phyloP scores from a whole-genome alignment of 2,888 invertebrate species.

The Drosophila setosimentum region DNA sequence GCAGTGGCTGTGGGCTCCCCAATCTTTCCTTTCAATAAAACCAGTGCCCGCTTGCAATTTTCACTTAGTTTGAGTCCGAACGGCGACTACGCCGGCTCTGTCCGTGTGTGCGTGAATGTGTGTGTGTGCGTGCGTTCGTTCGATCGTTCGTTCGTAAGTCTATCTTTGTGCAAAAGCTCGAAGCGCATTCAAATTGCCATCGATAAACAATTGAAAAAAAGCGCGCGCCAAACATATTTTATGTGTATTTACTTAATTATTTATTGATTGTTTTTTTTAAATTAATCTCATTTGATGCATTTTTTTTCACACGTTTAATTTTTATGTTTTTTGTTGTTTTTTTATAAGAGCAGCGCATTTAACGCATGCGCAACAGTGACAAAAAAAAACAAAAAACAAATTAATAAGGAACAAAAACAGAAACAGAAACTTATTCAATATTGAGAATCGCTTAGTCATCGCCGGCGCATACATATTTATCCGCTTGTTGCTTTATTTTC shows the following conservation, averaged over 20 bases:
- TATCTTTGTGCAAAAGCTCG: constrained; percentile 16
- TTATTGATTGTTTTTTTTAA: constrained; percentile 7
- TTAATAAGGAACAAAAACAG: constrained; percentile 26
- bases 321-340: neutral
- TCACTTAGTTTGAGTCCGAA: constrained; percentile 83
- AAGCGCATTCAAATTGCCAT: constrained; percentile 19
- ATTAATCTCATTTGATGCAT: constrained; percentile 4
- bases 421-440: constrained; percentile 32
- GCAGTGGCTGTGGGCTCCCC: constrained; percentile 54
- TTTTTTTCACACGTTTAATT: constrained; percentile 3
- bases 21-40: constrained; percentile 80
- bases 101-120: constrained; percentile 41
- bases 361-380: constrained; percentile 40
- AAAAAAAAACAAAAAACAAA: constrained; percentile 7
- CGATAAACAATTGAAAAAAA: constrained; percentile 34
- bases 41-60: constrained; percentile 81
- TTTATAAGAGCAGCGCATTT: constrained; percentile 24
- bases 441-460: constrained; percentile 37
- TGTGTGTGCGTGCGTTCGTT: constrained; percentile 27
- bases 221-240: constrained; percentile 49
- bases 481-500: constrained; percentile 5
- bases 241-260: constrained; percentile 1
- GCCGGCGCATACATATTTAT: constrained; percentile 25
- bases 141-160: constrained; percentile 6
- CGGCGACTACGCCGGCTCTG: constrained; percentile 70